These are phyloP conservation scores for Thalpophila matura DNA, from an alignment of 2,888 invertebrate genomes.

Conservation along the genomic window DNA sequence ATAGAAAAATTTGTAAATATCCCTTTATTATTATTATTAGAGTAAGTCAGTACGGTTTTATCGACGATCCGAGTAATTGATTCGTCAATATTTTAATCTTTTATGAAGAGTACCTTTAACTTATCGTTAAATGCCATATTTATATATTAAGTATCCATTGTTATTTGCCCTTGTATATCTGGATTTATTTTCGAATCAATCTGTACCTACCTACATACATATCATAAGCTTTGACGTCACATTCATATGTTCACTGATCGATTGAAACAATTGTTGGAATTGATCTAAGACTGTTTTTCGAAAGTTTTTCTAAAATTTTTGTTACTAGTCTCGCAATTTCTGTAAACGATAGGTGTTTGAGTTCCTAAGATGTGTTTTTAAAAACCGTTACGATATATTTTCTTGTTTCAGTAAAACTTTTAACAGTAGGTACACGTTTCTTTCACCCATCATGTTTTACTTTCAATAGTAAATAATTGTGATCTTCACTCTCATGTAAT, in stretches of 20 bases:
- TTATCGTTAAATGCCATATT: conserved; percentile 90
- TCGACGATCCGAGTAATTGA: conserved; percentile 87
- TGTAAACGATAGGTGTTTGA: conserved; percentile 71
- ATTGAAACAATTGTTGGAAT: conserved; percentile 83
- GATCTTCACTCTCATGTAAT: conserved; percentile 86
- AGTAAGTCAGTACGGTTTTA: conserved; percentile 81
- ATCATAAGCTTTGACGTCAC: conserved; percentile 71
- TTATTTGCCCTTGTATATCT: conserved; percentile 78
- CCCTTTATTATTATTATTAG: conserved; percentile 81
- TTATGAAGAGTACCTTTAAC: conserved; percentile 87
- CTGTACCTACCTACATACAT: conserved; percentile 81
- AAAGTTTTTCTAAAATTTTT: conserved; percentile 74
- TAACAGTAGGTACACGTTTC: conserved; percentile 72
- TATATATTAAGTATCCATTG: conserved; percentile 86
- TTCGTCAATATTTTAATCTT: conserved; percentile 88
- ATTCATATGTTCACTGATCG: conserved; percentile 65
- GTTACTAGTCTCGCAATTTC: conserved; percentile 68
- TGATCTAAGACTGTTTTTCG: conserved; percentile 89
- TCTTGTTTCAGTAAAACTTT: conserved; percentile 73
- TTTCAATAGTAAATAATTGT: conserved; percentile 77
- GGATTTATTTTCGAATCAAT: conserved; percentile 69
- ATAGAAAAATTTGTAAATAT: conserved; percentile 91
- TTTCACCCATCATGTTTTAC: conserved; percentile 67
- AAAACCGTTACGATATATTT: conserved; percentile 61
- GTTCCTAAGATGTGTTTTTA: conserved; percentile 73